A percentile compares a stretch with the other conserved stretches of the same genome.
Conservation (phyloP, 2,797 vertebrate species). For the Sebastes melanostomus region DNA sequence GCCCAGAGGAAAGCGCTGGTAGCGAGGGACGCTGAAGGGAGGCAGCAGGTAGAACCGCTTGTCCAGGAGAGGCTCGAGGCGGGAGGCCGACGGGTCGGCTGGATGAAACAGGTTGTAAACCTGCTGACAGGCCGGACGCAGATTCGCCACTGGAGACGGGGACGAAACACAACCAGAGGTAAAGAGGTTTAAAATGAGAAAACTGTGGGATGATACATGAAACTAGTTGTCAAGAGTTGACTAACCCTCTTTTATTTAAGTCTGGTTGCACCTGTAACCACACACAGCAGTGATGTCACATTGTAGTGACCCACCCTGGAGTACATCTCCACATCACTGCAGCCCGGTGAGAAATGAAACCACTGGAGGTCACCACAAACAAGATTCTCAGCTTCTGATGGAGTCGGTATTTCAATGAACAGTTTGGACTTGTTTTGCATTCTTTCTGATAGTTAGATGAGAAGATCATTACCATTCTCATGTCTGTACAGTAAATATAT, state of each 20-base stretch:
- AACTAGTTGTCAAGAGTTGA: background rate
- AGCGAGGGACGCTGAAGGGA: slow-evolving; percentile 91
- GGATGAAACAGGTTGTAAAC: slow-evolving; percentile 98
- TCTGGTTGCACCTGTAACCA: background rate
- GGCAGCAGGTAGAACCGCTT: slow-evolving; percentile 93
- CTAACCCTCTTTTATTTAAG: background rate
- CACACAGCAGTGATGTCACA: background rate
- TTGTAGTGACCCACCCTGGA: background rate
- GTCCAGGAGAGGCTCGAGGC: slow-evolving; percentile 95
- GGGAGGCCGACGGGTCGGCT: slow-evolving; percentile 95
- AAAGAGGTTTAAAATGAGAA: background rate
- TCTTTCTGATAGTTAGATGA: background rate
- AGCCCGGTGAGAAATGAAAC: background rate
- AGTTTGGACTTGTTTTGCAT: background rate
- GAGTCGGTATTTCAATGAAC: background rate
- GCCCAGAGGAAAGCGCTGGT: slow-evolving; percentile 95
- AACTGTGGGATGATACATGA: background rate
- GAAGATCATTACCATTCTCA: background rate
- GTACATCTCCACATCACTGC: background rate
- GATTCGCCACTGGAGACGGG: slow-evolving; percentile 85
- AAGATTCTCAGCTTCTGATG: background rate
- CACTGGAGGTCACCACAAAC: background rate
- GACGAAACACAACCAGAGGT: background rate
- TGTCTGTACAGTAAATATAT: no score
- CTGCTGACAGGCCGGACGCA: slow-evolving; percentile 96